These are phyloP conservation scores for Sialia sialis DNA, from an alignment of 2,113 vertebrate species.

Conservation along the genomic window DNA sequence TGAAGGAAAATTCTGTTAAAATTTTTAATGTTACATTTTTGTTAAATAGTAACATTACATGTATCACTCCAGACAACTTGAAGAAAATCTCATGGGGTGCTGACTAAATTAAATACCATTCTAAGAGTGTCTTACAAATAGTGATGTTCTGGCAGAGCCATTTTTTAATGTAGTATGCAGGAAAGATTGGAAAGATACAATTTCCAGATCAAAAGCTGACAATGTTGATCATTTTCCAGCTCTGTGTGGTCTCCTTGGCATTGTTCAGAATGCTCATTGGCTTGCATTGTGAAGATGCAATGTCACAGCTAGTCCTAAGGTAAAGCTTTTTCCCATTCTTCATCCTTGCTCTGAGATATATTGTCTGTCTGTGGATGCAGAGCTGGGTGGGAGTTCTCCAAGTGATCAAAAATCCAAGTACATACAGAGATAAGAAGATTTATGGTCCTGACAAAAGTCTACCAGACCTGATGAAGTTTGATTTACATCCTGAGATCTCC, in stretches of 20 bases:
- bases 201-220: conserved; percentile 31
- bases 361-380: background rate
- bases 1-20: background rate
- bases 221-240: conserved; percentile 68
- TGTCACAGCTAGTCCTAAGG: conserved; percentile 93
- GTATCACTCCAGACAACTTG: background rate
- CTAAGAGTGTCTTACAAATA: background rate
- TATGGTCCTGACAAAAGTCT: background rate
- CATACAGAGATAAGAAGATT: conserved; percentile 7
- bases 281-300: conserved; percentile 95
- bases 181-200: background rate
- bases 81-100: background rate
- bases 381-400: background rate
- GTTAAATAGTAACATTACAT: background rate
- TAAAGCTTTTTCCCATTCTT: conserved; percentile 51
- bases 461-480: background rate
- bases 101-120: background rate
- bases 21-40: too few relatives aligned
- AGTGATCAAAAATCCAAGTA: background rate
- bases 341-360: background rate
- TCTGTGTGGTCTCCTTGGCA: conserved; percentile 92
- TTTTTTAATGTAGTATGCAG: background rate
- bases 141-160: background rate
- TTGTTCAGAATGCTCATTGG: conserved; percentile 92
- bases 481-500: background rate